A percentile compares a stretch with the other conserved stretches of the same genome.
These are phyloP conservation scores for Desmophyllum pertusum DNA, from an alignment of 92 coral and sea anemone genomes.

Conservation along the genomic window DNA sequence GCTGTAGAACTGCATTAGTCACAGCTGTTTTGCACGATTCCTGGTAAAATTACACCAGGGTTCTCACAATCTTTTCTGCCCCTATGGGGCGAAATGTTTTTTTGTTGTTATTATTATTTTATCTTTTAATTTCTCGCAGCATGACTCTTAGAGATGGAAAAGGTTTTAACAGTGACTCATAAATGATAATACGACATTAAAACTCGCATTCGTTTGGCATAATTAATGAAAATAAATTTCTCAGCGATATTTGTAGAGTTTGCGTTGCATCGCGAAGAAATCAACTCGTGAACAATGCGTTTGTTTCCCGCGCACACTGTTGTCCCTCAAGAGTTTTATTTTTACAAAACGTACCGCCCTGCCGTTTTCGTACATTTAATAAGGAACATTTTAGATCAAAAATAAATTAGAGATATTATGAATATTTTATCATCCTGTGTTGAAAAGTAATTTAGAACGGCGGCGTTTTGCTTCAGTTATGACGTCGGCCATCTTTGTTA, in stretches of 20 bases:
- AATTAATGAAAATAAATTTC: neutral
- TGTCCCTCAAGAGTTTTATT: neutral
- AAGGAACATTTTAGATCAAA: constrained; percentile 13
- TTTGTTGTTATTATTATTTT: neutral
- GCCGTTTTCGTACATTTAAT: neutral
- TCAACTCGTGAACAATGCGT: no score
- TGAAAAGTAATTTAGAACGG: neutral
- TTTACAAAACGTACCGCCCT: neutral
- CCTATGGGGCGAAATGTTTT: neutral
- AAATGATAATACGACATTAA: neutral
- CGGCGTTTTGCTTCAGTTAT: constrained; percentile 3
- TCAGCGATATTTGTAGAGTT: no score
- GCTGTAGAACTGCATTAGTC: constrained; percentile 13
- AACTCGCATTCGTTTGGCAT: neutral
- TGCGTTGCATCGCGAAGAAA: no score
- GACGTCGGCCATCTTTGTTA: neutral
- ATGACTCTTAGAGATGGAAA: neutral
- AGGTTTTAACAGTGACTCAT: neutral
- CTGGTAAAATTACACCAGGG: neutral
- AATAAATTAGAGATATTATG: neutral
- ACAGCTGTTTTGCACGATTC: neutral
- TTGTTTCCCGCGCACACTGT: neutral
- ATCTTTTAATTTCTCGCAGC: neutral
- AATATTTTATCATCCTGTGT: neutral
- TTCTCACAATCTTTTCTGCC: neutral